Evolutionary conservation across 2,797 vertebrate species (phyloP), one percentile per base, ranked within the genome.

Genomic region (Lindbergichthys nudifrons): DNA sequence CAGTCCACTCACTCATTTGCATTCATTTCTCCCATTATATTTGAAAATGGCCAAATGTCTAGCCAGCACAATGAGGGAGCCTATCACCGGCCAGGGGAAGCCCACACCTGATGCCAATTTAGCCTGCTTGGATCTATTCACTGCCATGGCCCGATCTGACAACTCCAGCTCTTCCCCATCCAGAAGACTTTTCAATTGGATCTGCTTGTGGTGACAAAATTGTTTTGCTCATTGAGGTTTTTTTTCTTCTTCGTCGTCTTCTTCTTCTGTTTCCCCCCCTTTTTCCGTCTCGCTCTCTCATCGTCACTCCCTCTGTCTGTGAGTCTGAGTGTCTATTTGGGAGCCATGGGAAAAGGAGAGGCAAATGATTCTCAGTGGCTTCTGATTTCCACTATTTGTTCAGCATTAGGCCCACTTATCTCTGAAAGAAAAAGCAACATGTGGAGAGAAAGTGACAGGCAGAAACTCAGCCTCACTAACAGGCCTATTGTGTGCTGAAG

Each of bases 381-480:
- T 98, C 97, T 98, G 97, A 98, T 99, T 99, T 99, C 96, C 97
- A 97, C 97, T 98, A 98, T 99, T 99, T 99, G 98, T 99, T 99
- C 97, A 96, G 97, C 96, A 96, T 98, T 98, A 98, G 97, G 93
- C 96, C 97, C 97, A 98, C 97, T 99, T 99, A 98, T 98, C 97
- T 98, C 95, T 95, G 96, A 96, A 96, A 98, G 96, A 97, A 97
- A 97, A 96, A 97, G 97, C 97, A 98, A 98, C 97, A 97, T 95
- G 96, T 96, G 96, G 96, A 96, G 96, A 94, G 96, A 96, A 96
- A 97, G 96, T 97, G 97, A 98, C 97, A 97, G 96, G 96, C 96
- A 96, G 95, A 96, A 95, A 97, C 90, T 89, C 96, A 94, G 96
- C 96, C 96, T 95, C 92, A 66, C 96, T 95, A 94, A 95, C 95